Evolutionary conservation across 2,797 vertebrate genomes (phyloP), one percentile per base, ranked within the genome.

Genomic region (Crotalus adamanteus): DNA sequence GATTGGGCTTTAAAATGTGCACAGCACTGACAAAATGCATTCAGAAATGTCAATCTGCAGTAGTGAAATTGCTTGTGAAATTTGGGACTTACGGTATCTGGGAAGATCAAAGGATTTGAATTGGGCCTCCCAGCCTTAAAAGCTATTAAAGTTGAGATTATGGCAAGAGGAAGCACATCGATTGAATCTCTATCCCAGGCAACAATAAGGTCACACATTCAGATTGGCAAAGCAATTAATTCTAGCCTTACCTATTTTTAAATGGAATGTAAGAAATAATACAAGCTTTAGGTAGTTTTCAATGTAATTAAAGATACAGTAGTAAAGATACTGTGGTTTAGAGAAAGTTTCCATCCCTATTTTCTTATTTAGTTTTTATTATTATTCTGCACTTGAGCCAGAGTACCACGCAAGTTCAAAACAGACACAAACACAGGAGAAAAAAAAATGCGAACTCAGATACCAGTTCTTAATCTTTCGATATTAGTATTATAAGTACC

Each of bases 141-240:
- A 93, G 59, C 90, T 93, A 91, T 93, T 73, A 89, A 93, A 89
- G 31, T 37, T 91, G 59, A 91, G 88, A 57, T 91, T 53, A 55
- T 51, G 53, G 90, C 88, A 88, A 60, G 59, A 73, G 63, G 31
- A 63, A 22, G 47, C 47, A 57, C 37, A 56, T 1, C 57, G 87
- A 91, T 93, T 91, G 90, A 91, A 91, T 89, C 86, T 93, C 53
- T 89, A 89, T 88, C 69, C 69, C 37, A 55, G 26, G 59, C 91
- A 91, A 88, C 47, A 88, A 28, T 86, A 73, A 87, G 90, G 63
- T 63, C 69, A 83, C 53, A 53, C 51, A n/a, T 88, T 56, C 61
- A 89, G 91, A 91, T 85, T n/a, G 87, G 31, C 57, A 93, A 47
- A 63, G 87, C 73, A 83, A 89, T 83, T 56, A 57, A 90, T 90